Conservation (phyloP, 2,888 invertebrate species). For the Tenthredo notha region DNA sequence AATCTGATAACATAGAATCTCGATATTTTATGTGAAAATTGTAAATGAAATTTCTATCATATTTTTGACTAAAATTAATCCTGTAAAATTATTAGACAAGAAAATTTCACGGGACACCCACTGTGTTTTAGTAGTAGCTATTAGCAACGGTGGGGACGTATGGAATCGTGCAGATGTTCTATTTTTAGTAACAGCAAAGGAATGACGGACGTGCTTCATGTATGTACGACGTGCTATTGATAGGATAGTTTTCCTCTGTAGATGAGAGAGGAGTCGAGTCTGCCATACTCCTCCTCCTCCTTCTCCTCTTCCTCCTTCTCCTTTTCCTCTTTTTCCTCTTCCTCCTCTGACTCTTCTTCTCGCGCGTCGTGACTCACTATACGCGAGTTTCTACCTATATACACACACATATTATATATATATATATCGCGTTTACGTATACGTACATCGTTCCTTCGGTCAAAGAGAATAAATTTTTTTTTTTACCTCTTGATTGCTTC, state of each 20-base stretch:
- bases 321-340: neutral
- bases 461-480: neutral
- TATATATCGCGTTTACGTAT: neutral
- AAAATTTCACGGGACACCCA: no score
- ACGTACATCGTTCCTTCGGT: neutral
- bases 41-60: no score
- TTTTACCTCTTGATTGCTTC: neutral
- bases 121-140: slow-evolving; percentile 4
- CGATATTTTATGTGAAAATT: no score
- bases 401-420: neutral
- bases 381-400: neutral
- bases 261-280: slow-evolving; percentile 60
- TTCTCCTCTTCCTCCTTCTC: neutral
- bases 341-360: neutral
- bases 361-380: slow-evolving; percentile 40
- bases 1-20: no score
- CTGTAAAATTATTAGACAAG: no score
- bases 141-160: slow-evolving; percentile 29
- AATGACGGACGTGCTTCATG: slow-evolving; percentile 74
- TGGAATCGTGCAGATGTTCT: slow-evolving; percentile 58
- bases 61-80: no score
- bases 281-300: neutral
- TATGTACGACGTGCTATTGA: slow-evolving; percentile 75
- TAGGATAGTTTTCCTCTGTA: slow-evolving; percentile 65
- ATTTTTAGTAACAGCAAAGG: slow-evolving; percentile 73